Evolutionary conservation across 2,888 invertebrate species (phyloP).

Genomic region (Cantharis flavilabris): DNA sequence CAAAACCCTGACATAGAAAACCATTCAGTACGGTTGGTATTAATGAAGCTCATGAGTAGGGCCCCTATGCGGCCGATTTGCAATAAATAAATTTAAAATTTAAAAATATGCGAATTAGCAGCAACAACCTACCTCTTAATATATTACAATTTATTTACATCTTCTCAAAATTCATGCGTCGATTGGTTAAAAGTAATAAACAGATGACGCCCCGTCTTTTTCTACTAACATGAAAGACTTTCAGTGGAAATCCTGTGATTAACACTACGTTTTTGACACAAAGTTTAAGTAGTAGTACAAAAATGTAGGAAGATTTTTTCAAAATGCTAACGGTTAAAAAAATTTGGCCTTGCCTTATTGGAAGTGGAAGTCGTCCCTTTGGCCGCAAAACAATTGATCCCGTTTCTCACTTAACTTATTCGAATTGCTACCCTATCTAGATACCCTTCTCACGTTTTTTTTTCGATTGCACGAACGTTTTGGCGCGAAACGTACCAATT

Average conservation of each 20-base stretch:
- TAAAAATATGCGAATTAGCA: background rate
- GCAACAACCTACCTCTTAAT: background rate
- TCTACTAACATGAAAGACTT: background rate
- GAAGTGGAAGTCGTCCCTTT: conserved; percentile 6
- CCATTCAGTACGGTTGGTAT: background rate
- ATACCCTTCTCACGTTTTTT: background rate
- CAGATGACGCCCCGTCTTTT: background rate
- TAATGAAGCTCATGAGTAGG: background rate
- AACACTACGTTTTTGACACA: background rate
- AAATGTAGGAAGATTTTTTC: background rate
- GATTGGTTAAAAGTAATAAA: background rate
- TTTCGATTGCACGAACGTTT: background rate
- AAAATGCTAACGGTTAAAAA: background rate
- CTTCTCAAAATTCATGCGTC: background rate
- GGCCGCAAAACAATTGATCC: conserved; percentile 37
- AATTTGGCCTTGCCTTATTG: background rate
- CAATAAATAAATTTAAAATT: background rate
- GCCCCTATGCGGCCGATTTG: background rate
- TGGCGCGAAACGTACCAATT: background rate
- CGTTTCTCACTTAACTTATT: conserved; percentile 36
- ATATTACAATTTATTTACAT: background rate
- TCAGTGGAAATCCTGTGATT: background rate
- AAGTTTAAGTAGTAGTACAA: background rate
- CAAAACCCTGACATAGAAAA: background rate
- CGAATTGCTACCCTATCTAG: conserved; percentile 8